Conservation (phyloP, 2,797 vertebrate genomes). For the Anomalospiza imberbis region DNA sequence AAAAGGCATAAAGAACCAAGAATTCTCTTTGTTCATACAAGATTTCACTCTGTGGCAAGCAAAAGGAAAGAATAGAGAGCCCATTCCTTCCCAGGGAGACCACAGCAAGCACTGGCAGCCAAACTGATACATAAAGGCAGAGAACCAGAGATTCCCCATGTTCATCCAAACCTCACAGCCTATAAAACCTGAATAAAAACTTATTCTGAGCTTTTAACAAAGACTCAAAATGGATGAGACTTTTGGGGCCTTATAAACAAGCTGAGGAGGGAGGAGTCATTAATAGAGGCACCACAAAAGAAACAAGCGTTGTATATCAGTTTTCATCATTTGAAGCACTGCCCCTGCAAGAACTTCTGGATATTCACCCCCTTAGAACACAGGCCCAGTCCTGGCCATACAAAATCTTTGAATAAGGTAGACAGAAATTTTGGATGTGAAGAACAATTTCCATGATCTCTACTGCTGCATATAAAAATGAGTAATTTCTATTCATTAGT, state of each 20-base stretch:
- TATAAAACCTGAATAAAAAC: not conserved
- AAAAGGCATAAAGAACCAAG: not conserved
- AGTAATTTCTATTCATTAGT: not conserved
- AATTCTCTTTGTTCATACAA: not conserved
- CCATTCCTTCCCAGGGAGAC: not conserved
- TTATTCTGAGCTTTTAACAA: not conserved
- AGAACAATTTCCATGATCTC: not conserved
- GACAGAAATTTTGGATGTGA: not conserved
- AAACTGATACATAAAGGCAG: not conserved
- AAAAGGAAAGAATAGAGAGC: not conserved
- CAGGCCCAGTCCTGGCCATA: not conserved
- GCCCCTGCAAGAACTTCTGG: not conserved
- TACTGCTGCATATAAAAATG: fast-evolving
- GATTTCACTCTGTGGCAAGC: not conserved
- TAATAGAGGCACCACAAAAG: not conserved
- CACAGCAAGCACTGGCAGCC: not conserved
- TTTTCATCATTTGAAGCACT: not conserved
- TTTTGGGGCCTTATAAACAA: not conserved
- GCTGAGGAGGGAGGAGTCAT: not conserved
- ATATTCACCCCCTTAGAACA: not conserved
- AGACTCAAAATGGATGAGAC: not conserved
- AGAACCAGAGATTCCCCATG: not conserved
- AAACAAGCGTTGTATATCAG: not conserved
- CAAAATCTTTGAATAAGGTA: not conserved
- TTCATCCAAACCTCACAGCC: not conserved